These are phyloP conservation scores for Spatulosminthurus flaviceps DNA, from an alignment of 2,888 invertebrate species.

Conservation along the genomic window DNA sequence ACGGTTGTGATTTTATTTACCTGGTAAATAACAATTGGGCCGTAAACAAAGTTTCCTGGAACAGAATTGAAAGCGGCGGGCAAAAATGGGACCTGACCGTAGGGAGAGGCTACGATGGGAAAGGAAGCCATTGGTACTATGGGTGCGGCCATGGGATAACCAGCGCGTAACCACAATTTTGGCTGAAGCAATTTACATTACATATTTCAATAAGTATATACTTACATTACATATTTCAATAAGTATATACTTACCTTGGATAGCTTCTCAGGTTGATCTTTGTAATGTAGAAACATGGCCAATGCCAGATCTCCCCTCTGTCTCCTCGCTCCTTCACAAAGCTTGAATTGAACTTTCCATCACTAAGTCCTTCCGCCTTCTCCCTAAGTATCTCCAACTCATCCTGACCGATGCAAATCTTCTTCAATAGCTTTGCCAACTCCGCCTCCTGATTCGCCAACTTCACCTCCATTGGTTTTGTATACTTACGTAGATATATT, in stretches of 20 bases:
- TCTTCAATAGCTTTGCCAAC: slow-evolving; percentile 84
- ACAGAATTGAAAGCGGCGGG: slow-evolving; percentile 59
- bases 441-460: slow-evolving; percentile 96
- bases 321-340: slow-evolving; percentile 94
- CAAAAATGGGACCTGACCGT: slow-evolving; percentile 61
- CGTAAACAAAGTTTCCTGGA: slow-evolving; percentile 62
- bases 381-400: slow-evolving; percentile 86
- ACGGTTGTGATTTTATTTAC: too few relatives aligned
- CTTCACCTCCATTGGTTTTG: slow-evolving; percentile 91
- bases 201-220: too few relatives aligned
- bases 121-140: slow-evolving; percentile 57
- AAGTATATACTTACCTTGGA: slow-evolving; percentile 74
- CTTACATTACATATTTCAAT: too few relatives aligned
- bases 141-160: slow-evolving; percentile 59
- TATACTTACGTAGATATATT: too few relatives aligned
- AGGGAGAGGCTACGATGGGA: slow-evolving; percentile 55
- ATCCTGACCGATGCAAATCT: slow-evolving; percentile 84
- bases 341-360: slow-evolving; percentile 85
- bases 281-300: slow-evolving; percentile 89
- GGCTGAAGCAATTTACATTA: slow-evolving; percentile 76
- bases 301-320: slow-evolving; percentile 93
- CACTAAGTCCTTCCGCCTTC: slow-evolving; percentile 85
- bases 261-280: slow-evolving; percentile 92
- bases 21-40: slow-evolving; percentile 61
- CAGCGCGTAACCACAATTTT: too few relatives aligned